These are phyloP conservation scores for Mustela lutreola DNA, from an alignment of 2,113 vertebrate genomes.

Conservation along the genomic window DNA sequence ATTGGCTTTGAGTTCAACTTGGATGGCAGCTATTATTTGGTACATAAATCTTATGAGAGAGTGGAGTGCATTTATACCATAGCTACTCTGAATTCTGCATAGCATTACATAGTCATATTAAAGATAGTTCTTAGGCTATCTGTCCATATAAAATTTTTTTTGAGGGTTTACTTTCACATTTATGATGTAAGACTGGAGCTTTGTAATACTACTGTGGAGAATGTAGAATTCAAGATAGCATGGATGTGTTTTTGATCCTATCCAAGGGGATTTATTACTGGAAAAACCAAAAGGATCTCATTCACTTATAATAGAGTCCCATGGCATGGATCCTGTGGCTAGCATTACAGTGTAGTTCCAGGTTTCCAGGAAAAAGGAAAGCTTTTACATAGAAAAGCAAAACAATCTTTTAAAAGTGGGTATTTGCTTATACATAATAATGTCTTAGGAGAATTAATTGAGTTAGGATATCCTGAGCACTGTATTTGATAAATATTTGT, in stretches of 20 bases:
- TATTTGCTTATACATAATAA: constrained; percentile 14
- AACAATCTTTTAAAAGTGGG: neutral
- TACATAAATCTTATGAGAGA: constrained; percentile 45
- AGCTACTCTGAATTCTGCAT: constrained; percentile 39
- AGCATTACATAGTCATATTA: constrained; percentile 2
- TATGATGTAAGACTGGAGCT: neutral
- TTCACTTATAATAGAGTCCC: constrained; percentile 58
- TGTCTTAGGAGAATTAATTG: neutral
- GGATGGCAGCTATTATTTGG: constrained; percentile 62
- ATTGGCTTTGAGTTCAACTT: constrained; percentile 71
- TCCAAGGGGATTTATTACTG: constrained; percentile 63
- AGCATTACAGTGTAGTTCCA: neutral
- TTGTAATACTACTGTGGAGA: neutral
- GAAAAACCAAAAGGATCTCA: constrained; percentile 34
- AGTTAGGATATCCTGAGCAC: neutral
- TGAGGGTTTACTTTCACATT: constrained; percentile 50
- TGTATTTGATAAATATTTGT: neutral
- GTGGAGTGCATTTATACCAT: neutral
- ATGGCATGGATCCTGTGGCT: neutral
- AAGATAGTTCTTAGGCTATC: constrained; percentile 52
- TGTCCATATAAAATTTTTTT: neutral
- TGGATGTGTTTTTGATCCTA: neutral
- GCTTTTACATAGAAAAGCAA: neutral
- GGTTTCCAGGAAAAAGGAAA: neutral
- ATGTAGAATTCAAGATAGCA: constrained; percentile 51